Evolutionary conservation across 1,140 invertebrate genomes (phyloP), one percentile per base, ranked within the genome.

Genomic region (Apis cerana): DNA sequence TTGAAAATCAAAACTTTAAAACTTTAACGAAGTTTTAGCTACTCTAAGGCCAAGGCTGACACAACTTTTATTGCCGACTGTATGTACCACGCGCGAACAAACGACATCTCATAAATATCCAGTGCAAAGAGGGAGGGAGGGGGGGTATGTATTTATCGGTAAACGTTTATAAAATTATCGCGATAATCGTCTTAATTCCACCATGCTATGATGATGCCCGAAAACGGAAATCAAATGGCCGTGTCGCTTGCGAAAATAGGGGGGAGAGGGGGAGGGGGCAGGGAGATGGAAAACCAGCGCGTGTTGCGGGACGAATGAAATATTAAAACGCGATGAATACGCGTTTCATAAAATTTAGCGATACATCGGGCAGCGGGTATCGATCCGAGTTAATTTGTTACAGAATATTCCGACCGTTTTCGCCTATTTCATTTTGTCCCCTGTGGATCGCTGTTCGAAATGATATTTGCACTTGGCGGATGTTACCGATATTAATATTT

Each of bases 391-490:
- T 82, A 82, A 82, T 76, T 76, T 50, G 54, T 69, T 81, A 67
- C 72, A 75, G 54, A 75, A 76, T 81, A 81, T 81, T 67, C 72
- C 33, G 67, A 33, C 23, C 12, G 19, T 59, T 54, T 33, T 75
- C 61, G 72, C 19, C 54, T 81, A 58, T 81, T 81, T 81, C 79
- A 81, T 81, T 81, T 75, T 27, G 54, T 54, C 19, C 61, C 12
- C 33, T 43, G 33, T 43, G 23, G 12, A n/a, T 62, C 27, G 48
- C 70, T 58, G 59, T 74, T 74, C 70, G 33, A 80, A 75, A 77
- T 68, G 80, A 70, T 77, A 70, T 82, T 82, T 78, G 74, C 74
- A 78, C 58, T 70, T 78, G 19, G 50, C 80, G 56, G 52, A 21
- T 50, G 27, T 23, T 21, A 21, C 7, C 56, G 56, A 59, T 82